Percentiles rank a stretch among this genome's conserved stretches.
Conservation (phyloP, 2,888 invertebrate species). For the Rhabditophanes sp. region DNA sequence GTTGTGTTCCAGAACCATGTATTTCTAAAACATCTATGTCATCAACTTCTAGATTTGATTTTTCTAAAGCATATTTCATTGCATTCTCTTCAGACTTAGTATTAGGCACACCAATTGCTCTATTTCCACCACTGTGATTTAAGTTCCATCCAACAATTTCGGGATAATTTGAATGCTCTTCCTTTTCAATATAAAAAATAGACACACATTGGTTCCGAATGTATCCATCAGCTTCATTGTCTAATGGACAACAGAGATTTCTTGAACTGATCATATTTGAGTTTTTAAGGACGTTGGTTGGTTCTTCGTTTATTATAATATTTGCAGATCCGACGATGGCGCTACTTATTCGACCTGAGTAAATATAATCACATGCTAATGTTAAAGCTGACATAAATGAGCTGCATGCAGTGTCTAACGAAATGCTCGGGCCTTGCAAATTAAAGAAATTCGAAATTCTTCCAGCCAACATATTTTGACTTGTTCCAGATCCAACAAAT, state of each 20-base stretch:
- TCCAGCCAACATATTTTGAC: conserved; percentile 73
- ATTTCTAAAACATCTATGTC: conserved; percentile 29
- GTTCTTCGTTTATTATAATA: conserved; percentile 32
- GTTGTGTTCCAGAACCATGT: conserved; percentile 37
- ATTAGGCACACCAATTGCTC: conserved; percentile 32
- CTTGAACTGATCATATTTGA: conserved; percentile 30
- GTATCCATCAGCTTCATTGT: conserved; percentile 43
- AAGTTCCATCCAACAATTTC: conserved; percentile 17
- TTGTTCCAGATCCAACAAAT: conserved; percentile 76
- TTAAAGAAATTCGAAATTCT: conserved; percentile 81
- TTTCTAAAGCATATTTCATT: conserved; percentile 14
- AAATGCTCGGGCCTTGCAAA: conserved; percentile 77
- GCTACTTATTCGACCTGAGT: conserved; percentile 61
- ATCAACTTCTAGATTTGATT: neutral
- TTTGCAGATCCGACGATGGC: conserved; percentile 41
- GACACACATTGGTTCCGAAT: conserved; percentile 41
- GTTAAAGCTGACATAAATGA: conserved; percentile 59
- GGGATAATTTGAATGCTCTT: conserved; percentile 2
- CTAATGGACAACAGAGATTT: conserved; percentile 37
- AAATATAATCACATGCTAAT: conserved; percentile 53
- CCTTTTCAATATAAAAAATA: conserved; percentile 23
- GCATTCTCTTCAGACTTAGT: conserved; percentile 18
- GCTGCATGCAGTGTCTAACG: conserved; percentile 89
- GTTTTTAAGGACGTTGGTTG: conserved; percentile 29
- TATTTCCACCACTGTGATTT: conserved; percentile 36